Conservation (phyloP, 37 sponge, comb jelly and placozoan species). For the Crambe crambe region DNA sequence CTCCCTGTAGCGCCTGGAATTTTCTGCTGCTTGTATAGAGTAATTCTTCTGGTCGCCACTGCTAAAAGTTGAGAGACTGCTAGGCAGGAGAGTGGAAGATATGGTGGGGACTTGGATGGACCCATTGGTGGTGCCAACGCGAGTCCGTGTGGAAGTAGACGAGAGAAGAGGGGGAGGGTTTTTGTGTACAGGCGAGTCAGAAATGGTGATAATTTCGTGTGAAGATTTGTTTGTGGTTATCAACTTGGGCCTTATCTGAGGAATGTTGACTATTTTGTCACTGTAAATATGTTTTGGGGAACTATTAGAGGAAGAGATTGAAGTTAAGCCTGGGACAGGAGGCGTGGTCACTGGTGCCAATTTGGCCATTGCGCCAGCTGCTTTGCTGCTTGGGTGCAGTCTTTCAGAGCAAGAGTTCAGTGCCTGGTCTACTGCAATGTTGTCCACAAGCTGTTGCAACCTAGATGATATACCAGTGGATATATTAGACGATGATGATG, state of each 20-base stretch:
- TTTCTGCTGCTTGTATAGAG: conserved; percentile 21
- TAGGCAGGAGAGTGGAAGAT: conserved; percentile 8
- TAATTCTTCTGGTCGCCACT: not conserved
- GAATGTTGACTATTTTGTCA: not conserved
- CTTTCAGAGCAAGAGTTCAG: not conserved
- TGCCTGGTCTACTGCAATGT: conserved; percentile 60
- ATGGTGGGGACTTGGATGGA: conserved; percentile 34
- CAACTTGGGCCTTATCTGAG: conserved; percentile 10
- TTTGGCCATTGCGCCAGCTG: not conserved
- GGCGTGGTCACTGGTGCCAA: not conserved
- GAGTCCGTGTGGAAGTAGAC: not conserved
- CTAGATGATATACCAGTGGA: conserved; percentile 49
- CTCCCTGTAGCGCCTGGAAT: conserved; percentile 52
- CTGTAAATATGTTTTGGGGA: not conserved
- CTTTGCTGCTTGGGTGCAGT: not conserved
- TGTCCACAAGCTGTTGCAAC: conserved; percentile 61
- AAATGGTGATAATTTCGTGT: conserved; percentile 22
- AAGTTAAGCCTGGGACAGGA: conserved; percentile 22
- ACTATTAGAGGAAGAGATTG: not conserved
- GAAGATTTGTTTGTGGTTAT: not conserved
- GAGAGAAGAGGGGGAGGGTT: conserved; percentile 55
- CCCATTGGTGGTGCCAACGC: conserved; percentile 1
- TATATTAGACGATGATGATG: not conserved
- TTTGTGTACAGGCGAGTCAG: conserved; percentile 21
- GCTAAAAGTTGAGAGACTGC: not conserved